These are phyloP conservation scores for Hemaris fuciformis DNA, from an alignment of 2,888 invertebrate species.

Conservation along the genomic window DNA sequence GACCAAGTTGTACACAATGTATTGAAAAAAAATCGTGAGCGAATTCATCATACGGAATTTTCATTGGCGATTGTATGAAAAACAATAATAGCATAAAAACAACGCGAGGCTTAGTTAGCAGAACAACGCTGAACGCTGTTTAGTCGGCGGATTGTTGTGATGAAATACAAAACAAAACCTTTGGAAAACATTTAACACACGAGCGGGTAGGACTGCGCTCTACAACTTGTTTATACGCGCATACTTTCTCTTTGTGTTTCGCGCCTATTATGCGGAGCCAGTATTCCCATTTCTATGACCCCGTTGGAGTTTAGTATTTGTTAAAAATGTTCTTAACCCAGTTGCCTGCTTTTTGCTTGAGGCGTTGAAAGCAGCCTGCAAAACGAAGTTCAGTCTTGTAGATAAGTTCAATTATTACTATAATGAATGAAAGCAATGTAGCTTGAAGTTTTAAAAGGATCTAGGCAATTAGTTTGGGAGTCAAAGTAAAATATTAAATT, in stretches of 20 bases:
- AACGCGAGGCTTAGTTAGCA: too few species aligned
- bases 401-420: too few species aligned
- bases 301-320: constrained; percentile 6
- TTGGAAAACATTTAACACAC: constrained; percentile 2
- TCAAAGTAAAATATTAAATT: too few species aligned
- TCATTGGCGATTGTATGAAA: too few species aligned
- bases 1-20: too few species aligned
- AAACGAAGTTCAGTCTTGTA: too few species aligned
- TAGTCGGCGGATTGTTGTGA: background rate
- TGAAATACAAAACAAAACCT: background rate
- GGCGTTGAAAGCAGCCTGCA: too few species aligned
- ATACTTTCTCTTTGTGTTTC: background rate
- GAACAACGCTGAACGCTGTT: background rate
- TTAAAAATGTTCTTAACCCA: constrained; percentile 6
- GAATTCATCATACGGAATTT: too few species aligned
- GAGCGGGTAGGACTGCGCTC: background rate
- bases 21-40: too few species aligned
- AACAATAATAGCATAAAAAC: background rate
- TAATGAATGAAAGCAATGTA: too few species aligned
- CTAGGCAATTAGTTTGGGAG: too few species aligned
- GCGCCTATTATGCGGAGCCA: background rate
- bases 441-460: too few species aligned
- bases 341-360: background rate
- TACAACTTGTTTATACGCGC: background rate
- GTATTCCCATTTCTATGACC: background rate